Conservation (phyloP, 1,140 invertebrate genomes). For the Dreissena polymorpha region DNA sequence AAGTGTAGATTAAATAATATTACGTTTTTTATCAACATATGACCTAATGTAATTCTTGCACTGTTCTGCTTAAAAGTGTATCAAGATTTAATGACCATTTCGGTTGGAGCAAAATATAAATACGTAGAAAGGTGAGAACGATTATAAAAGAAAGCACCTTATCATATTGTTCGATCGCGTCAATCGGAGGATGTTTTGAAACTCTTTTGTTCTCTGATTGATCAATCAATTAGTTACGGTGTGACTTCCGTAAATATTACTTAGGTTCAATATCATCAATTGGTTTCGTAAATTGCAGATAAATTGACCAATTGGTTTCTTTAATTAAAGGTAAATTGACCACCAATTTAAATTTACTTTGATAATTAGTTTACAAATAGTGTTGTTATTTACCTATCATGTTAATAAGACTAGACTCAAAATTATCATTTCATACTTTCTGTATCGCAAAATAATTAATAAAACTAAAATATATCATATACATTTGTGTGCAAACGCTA, state of each 20-base stretch:
- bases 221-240: conserved; percentile 41
- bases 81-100: neutral
- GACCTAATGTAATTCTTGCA: neutral
- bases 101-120: conserved; percentile 4
- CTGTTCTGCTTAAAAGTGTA: neutral
- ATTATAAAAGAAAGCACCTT: conserved; percentile 29
- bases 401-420: no score
- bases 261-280: conserved; percentile 34
- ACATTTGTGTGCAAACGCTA: no score
- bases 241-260: conserved; percentile 28
- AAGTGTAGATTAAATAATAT: conserved; percentile 34
- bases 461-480: no score
- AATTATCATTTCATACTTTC: no score
- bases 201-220: conserved; percentile 34
- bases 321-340: conserved; percentile 40
- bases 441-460: no score
- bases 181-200: conserved; percentile 39
- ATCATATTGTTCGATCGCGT: conserved; percentile 28
- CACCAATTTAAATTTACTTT: conserved; percentile 49
- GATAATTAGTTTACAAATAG: no score
- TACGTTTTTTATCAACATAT: conserved; percentile 1
- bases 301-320: conserved; percentile 28
- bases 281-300: conserved; percentile 25
- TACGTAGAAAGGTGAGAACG: conserved; percentile 17
- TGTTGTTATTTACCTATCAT: no score